Conservation (phyloP, 2,113 vertebrate genomes). For the Pleuronectes platessa region DNA sequence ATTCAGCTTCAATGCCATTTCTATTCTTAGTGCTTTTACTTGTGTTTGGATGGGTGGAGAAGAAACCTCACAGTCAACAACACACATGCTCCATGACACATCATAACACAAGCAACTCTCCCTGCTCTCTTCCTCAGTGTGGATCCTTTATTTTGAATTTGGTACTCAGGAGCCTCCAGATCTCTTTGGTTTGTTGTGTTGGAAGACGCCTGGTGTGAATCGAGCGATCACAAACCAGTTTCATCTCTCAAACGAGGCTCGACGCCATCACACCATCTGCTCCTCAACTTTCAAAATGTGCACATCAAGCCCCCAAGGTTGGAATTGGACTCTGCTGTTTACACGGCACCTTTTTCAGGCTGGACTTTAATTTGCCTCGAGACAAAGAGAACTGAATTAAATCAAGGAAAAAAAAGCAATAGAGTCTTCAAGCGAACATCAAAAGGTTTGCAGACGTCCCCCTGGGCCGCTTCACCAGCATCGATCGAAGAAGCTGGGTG, state of each 20-base stretch:
- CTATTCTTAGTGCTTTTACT: conserved; percentile 70
- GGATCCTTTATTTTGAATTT: neutral
- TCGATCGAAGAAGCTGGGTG: conserved; percentile 62
- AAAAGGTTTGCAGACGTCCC: conserved; percentile 64
- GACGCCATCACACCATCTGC: conserved; percentile 15
- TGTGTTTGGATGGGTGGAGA: conserved; percentile 53
- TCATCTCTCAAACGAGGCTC: neutral
- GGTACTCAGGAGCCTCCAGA: neutral
- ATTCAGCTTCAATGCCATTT: conserved; percentile 69
- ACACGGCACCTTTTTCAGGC: conserved; percentile 11
- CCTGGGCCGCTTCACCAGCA: conserved; percentile 55
- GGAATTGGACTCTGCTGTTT: conserved; percentile 36
- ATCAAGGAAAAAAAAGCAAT: conserved; percentile 51
- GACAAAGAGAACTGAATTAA: conserved; percentile 60
- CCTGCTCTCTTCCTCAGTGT: conserved; percentile 2
- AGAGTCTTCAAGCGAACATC: conserved; percentile 67
- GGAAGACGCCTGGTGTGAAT: conserved; percentile 10
- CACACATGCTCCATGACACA: conserved; percentile 8
- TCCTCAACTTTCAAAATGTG: neutral
- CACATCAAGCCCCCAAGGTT: neutral
- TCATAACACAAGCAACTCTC: neutral
- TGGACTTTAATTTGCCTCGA: conserved; percentile 52
- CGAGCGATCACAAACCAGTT: conserved; percentile 28
- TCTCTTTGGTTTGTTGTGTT: neutral
- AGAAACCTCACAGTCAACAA: conserved; percentile 20